Conservation (phyloP, 53 echinoderm and acorn worm species). For the Henricia sp. region DNA sequence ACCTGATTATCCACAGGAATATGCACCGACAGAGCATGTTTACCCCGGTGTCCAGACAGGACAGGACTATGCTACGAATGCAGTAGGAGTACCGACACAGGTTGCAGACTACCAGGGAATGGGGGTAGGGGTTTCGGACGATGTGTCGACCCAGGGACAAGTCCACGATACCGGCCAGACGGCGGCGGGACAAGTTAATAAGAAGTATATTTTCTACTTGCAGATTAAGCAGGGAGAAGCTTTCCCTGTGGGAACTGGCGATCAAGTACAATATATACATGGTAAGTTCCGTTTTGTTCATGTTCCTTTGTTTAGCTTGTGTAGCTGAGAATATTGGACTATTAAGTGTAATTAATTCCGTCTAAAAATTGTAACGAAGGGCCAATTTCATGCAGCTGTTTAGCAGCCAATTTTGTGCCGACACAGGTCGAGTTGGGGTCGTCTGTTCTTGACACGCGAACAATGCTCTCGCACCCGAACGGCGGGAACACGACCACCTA, state of each 20-base stretch:
- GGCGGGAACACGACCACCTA: too few species aligned
- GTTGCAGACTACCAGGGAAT: slow-evolving; percentile 75
- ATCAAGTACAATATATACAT: slow-evolving; percentile 98
- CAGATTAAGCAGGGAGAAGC: slow-evolving; percentile 97
- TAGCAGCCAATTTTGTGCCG: too few species aligned
- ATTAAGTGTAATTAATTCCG: too few species aligned
- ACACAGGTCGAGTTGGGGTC: too few species aligned
- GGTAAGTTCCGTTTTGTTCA: slow-evolving; percentile 69
- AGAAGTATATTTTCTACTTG: slow-evolving; percentile 96
- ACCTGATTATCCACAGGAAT: slow-evolving; percentile 72
- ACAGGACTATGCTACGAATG: slow-evolving; percentile 66
- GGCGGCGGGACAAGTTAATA: slow-evolving; percentile 74
- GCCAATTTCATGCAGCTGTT: too few species aligned
- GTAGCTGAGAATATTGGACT: too few species aligned
- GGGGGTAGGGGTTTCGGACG: slow-evolving; percentile 70
- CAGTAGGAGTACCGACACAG: slow-evolving; percentile 32
- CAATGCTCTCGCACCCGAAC: too few species aligned
- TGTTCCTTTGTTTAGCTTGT: too few species aligned
- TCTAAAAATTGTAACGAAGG: too few species aligned
- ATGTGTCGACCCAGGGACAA: slow-evolving; percentile 77
- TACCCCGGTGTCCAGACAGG: slow-evolving; percentile 54
- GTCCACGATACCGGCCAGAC: slow-evolving; percentile 76
- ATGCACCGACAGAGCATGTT: slow-evolving; percentile 70
- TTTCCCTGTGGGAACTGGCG: slow-evolving; percentile 94
- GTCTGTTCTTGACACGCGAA: too few species aligned